phyloP scores from a whole-genome alignment of 2,797 vertebrate species.

The Nannoperca australis region DNA sequence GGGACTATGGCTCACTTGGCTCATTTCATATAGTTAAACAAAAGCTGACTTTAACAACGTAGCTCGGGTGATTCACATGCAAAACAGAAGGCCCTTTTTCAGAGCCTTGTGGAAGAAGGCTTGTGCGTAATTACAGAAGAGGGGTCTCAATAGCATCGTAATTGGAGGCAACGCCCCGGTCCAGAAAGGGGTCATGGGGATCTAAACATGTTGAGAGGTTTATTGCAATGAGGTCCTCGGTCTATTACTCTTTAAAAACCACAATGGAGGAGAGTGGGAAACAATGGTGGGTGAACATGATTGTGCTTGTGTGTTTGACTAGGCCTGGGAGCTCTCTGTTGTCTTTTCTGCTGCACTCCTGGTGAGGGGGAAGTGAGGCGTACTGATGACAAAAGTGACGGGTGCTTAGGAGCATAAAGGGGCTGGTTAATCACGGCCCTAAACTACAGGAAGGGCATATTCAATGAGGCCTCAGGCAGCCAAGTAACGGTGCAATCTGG shows the following conservation, averaged over 20 bases:
- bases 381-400: slow-evolving; percentile 83
- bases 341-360: slow-evolving; percentile 68
- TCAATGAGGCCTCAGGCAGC: slow-evolving; percentile 76
- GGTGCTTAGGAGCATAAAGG: slow-evolving; percentile 82
- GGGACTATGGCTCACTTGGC: slow-evolving; percentile 21
- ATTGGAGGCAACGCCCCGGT: slow-evolving; percentile 75
- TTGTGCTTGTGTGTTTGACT: slow-evolving; percentile 83
- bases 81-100: slow-evolving; percentile 60
- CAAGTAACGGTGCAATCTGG: slow-evolving; percentile 68
- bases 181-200: slow-evolving; percentile 64
- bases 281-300: slow-evolving; percentile 82
- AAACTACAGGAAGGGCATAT: slow-evolving; percentile 84
- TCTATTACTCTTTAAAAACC: slow-evolving; percentile 66
- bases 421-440: slow-evolving; percentile 86
- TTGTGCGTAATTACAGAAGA: slow-evolving; percentile 77
- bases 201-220: slow-evolving; percentile 78
- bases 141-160: slow-evolving; percentile 72
- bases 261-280: slow-evolving; percentile 69
- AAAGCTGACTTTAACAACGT: slow-evolving; percentile 61
- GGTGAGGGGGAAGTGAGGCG: slow-evolving; percentile 84
- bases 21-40: slow-evolving; percentile 54
- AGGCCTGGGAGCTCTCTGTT: slow-evolving; percentile 74
- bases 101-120: slow-evolving; percentile 68
- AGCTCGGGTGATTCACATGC: slow-evolving; percentile 69
- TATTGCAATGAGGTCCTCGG: slow-evolving; percentile 74